Evolutionary conservation across 1,140 invertebrate genomes (phyloP).

Genomic region (Antheraea mylitta): DNA sequence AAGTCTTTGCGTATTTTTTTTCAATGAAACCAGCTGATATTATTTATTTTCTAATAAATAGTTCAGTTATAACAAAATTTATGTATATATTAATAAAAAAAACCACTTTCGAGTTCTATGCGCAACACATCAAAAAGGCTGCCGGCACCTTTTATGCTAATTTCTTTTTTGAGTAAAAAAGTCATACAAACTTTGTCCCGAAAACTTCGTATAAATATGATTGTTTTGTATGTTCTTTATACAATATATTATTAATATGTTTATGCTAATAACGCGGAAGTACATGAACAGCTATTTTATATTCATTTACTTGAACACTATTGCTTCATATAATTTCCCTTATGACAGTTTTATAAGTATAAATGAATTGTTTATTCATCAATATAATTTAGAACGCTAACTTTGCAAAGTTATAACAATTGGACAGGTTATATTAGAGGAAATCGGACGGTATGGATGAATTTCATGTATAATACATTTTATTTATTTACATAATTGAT

Average conservation of each 20-base stretch:
- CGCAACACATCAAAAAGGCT: too few species aligned
- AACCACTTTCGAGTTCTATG: too few species aligned
- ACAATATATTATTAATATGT: neutral
- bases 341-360: constrained; percentile 19
- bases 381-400: constrained; percentile 27
- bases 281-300: neutral
- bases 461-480: neutral
- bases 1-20: too few species aligned
- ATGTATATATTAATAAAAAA: too few species aligned
- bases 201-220: too few species aligned
- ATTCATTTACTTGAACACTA: neutral
- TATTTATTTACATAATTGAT: too few species aligned
- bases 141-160: too few species aligned
- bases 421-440: constrained; percentile 18
- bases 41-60: too few species aligned
- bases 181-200: too few species aligned
- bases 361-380: constrained; percentile 29
- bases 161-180: too few species aligned
- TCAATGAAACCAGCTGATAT: too few species aligned
- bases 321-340: constrained; percentile 8
- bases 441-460: neutral
- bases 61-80: too few species aligned
- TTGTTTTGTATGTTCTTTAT: neutral
- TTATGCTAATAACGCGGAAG: neutral
- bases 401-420: constrained; percentile 21